A percentile compares a stretch with the other conserved stretches of the same genome.
These are phyloP conservation scores for Agrochola lychnidis DNA, from an alignment of 2,888 invertebrate species.

Conservation along the genomic window DNA sequence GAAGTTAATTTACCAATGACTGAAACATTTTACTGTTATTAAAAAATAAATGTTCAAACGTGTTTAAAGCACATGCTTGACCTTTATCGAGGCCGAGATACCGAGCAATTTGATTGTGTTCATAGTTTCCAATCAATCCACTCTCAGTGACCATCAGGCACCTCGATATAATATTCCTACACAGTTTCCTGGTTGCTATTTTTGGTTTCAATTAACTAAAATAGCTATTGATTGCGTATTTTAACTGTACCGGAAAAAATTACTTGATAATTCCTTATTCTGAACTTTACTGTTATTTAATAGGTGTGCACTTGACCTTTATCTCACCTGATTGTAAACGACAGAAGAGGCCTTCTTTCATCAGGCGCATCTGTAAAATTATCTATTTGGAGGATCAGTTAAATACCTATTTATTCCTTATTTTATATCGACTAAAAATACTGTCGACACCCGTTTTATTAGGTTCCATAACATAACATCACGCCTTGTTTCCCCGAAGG, in stretches of 20 bases:
- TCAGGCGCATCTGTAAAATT: background rate
- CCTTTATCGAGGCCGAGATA: constrained; percentile 53
- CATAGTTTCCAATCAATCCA: constrained; percentile 45
- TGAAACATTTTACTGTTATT: constrained; percentile 30
- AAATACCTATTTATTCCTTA: background rate
- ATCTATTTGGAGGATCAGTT: background rate
- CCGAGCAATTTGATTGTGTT: constrained; percentile 55
- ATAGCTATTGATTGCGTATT: constrained; percentile 3
- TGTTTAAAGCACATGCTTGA: constrained; percentile 31
- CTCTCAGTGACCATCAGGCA: constrained; percentile 28
- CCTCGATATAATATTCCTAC: constrained; percentile 1
- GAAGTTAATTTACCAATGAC: constrained; percentile 31
- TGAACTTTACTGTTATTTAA: background rate
- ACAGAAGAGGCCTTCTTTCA: background rate
- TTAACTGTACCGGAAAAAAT: background rate
- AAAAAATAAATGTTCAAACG: constrained; percentile 30
- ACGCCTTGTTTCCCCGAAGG: too few relatives aligned
- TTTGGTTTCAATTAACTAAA: constrained; percentile 28
- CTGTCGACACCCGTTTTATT: background rate
- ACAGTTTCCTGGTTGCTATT: constrained; percentile 57
- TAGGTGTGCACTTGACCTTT: background rate
- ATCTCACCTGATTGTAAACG: background rate
- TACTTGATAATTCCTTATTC: background rate
- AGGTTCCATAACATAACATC: background rate
- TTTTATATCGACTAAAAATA: background rate